Base-by-base conservation (phyloP, 2,888 invertebrate genomes). In the Myopa tessellatipennis region DNA sequence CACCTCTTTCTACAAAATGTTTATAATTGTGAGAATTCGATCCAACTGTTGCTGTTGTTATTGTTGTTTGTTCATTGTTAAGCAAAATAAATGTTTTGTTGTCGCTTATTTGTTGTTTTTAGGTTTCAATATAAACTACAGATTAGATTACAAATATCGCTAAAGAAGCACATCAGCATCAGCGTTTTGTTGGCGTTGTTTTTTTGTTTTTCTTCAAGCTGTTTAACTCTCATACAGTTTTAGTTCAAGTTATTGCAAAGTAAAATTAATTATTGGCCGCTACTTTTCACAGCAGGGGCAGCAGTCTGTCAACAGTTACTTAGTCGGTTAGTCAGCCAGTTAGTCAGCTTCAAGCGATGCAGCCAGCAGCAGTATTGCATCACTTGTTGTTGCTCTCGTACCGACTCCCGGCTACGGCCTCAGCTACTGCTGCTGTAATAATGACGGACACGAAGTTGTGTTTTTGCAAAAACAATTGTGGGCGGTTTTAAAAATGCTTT, bases 81-180 rank as follows among this genome's bases (percentile, higher is more conserved):
- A 34, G 61, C 61, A 34, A 34, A 34, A 26, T 26, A 26, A 38
- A 38, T 38, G 65, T 61, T 5, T 18, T 16, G 26, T 50, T 65
- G 65, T 65, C 52, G 45, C 45, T 10, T 10, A 10, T 50, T 52
- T 34, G n/a, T 58, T 50, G 63, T 52, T 74, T 69, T 60, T 45
- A 36, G 40, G 34, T 40, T 58, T 75, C 58, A 68, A 68, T 26
- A 16, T 75, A 50, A 60, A 69, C 10, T 69, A 8, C 68, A 75
- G 75, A 75, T 74, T 58, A 74, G 75, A 68, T 75, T 69, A 69
- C 75, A 69, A 75, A 60, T 38, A 40, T 26, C 26, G 26, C 2
- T 18, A 45, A 73, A 74, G 50, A 34, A 36, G 65, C 74, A 74
- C 58, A 69, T n/a, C 55, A 55, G 55, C 55, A 14, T 50, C 73